A percentile compares a stretch with the other conserved stretches of the same genome.
Evolutionary conservation across 2,888 invertebrate species (phyloP).

Genomic region (Trichopria drosophilae): DNA sequence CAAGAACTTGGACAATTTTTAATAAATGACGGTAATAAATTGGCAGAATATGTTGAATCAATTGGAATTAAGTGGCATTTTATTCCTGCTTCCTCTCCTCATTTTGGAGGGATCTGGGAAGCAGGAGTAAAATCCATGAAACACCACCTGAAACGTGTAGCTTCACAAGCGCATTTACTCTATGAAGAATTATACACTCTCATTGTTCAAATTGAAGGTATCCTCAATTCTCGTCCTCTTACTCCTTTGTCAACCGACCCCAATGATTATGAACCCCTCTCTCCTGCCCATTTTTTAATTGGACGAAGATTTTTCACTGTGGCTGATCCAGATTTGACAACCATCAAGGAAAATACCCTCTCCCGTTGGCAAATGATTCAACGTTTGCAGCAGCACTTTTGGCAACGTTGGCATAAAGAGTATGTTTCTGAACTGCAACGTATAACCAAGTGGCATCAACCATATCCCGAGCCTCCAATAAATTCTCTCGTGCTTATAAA

Average conservation of each 20-base stretch:
- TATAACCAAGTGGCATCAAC: conserved; percentile 34
- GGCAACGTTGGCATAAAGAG: conserved; percentile 35
- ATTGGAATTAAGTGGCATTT: conserved; percentile 23
- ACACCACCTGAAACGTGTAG: conserved; percentile 35
- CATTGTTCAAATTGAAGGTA: conserved; percentile 40
- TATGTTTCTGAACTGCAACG: conserved; percentile 36
- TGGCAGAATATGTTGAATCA: background rate
- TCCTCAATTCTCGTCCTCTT: conserved; percentile 43
- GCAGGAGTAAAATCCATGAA: conserved; percentile 43
- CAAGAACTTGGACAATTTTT: conserved; percentile 22
- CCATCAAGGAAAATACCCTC: conserved; percentile 31
- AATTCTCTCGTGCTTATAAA: conserved; percentile 16
- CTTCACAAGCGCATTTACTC: conserved; percentile 33
- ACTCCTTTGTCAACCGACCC: conserved; percentile 36
- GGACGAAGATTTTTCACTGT: conserved; percentile 34
- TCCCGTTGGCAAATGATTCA: conserved; percentile 39
- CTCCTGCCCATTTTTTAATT: conserved; percentile 48
- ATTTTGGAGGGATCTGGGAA: no score
- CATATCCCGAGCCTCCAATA: conserved; percentile 8
- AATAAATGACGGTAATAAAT: background rate
- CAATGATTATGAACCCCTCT: conserved; percentile 35
- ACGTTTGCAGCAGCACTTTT: conserved; percentile 34
- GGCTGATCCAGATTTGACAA: conserved; percentile 32
- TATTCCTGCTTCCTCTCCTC: conserved; percentile 1
- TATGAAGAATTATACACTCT: conserved; percentile 43